Percentiles rank a stretch among this genome's conserved stretches.
Evolutionary conservation across 2,113 vertebrate species (phyloP).

Genomic region (Phasianus colchicus): DNA sequence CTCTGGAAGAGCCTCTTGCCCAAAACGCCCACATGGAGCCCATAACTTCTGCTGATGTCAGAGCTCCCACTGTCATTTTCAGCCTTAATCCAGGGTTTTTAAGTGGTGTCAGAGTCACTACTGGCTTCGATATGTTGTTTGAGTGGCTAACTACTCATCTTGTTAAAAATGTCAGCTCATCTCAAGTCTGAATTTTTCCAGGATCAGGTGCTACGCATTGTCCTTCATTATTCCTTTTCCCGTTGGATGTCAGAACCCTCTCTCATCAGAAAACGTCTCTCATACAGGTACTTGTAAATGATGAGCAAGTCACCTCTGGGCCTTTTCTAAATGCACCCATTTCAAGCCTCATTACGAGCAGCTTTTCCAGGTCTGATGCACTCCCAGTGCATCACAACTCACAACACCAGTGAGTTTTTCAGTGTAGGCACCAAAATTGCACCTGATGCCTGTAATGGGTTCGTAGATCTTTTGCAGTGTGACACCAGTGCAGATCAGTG

Average conservation of each 20-base stretch:
- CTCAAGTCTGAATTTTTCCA: not conserved
- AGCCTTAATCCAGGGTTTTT: not conserved
- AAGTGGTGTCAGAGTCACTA: not conserved
- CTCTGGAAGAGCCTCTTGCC: not conserved
- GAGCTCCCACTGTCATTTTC: not conserved
- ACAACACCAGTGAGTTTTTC: not conserved
- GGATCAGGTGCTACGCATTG: not conserved
- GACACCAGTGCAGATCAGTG: not conserved
- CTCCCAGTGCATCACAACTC: not conserved
- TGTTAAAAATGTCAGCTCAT: not conserved
- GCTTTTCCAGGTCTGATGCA: not conserved
- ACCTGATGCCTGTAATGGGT: rapidly evolving
- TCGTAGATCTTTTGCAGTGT: not conserved
- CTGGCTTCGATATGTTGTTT: not conserved
- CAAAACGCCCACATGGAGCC: rapidly evolving
- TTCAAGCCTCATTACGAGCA: not conserved
- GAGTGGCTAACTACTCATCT: not conserved
- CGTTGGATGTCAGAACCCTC: not conserved
- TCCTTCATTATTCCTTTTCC: not conserved
- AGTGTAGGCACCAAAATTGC: not conserved
- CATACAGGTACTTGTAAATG: not conserved
- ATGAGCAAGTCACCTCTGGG: not conserved
- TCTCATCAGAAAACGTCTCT: not conserved
- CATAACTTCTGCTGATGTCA: not conserved
- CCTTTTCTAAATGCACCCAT: not conserved